These are phyloP conservation scores for Perccottus glenii DNA, from an alignment of 2,113 vertebrate species.

Conservation along the genomic window DNA sequence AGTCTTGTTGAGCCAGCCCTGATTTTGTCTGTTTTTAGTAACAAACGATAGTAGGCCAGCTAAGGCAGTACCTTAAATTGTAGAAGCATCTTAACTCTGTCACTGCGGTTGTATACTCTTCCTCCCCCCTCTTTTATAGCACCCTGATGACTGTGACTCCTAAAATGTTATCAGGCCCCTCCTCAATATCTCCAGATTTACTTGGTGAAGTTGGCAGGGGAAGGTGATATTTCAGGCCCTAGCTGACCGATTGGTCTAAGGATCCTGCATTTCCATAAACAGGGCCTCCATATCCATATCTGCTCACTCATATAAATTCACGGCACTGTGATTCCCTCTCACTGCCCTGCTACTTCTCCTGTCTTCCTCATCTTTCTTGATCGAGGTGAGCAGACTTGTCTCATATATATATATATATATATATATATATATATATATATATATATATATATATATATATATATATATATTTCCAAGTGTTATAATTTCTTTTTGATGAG, in stretches of 20 bases:
- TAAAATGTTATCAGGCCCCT: conserved; percentile 55
- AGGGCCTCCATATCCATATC: conserved; percentile 57
- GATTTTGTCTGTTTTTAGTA: background rate
- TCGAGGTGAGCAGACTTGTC: conserved; percentile 60
- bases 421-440: background rate
- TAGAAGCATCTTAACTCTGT: background rate
- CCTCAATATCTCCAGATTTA: conserved; percentile 42
- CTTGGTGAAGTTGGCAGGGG: conserved; percentile 30
- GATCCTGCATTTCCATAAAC: conserved; percentile 74
- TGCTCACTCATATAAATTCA: conserved; percentile 43
- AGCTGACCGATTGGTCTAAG: conserved; percentile 70
- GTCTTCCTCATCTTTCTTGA: conserved; percentile 39
- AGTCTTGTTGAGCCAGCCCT: too few relatives aligned
- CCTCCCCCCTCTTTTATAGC: conserved; percentile 45
- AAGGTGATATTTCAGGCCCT: conserved; percentile 69
- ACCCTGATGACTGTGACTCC: conserved; percentile 11
- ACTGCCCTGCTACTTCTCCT: conserved; percentile 32
- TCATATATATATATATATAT: background rate
- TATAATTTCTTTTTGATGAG: conserved; percentile 11
- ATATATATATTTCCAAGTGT: too few relatives aligned
- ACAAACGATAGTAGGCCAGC: too few relatives aligned
- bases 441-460: background rate
- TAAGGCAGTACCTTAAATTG: background rate
- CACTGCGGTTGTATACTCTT: conserved; percentile 30
- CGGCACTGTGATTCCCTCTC: conserved; percentile 14